These are phyloP conservation scores for Scaptomyza caliginosa DNA, from an alignment of 2,888 invertebrate species.

Conservation along the genomic window DNA sequence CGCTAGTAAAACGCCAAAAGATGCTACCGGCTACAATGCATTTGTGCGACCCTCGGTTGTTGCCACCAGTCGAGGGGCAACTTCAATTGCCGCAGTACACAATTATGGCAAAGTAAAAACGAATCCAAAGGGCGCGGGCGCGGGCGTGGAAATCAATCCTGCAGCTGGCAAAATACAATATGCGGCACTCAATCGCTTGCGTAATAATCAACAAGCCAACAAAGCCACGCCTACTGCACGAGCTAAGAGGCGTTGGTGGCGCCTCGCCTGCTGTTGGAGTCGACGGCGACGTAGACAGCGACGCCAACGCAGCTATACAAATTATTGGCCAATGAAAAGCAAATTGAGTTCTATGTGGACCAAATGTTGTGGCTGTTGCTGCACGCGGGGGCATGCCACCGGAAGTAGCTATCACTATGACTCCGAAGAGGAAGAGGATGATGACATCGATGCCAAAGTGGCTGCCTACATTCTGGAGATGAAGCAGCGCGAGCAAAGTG, in stretches of 20 bases:
- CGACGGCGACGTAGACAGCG: conserved; percentile 10
- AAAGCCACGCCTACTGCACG: conserved; percentile 15
- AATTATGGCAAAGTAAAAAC: conserved; percentile 63
- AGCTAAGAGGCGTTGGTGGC: conserved; percentile 29
- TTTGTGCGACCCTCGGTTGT: conserved; percentile 40
- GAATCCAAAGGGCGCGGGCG: conserved; percentile 20
- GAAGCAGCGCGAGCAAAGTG: conserved; percentile 74
- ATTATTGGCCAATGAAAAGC: conserved; percentile 46
- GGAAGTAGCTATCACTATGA: conserved; percentile 59
- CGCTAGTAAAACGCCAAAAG: conserved; percentile 57
- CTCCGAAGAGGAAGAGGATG: conserved; percentile 78
- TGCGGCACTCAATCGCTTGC: conserved; percentile 77
- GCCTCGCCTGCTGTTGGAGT: conserved; percentile 33
- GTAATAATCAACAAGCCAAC: conserved; percentile 36
- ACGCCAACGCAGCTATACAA: conserved; percentile 43
- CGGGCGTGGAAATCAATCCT: conserved; percentile 12
- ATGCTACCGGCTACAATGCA: conserved; percentile 63
- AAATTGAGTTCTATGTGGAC: conserved; percentile 37
- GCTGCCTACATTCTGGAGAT: conserved; percentile 80
- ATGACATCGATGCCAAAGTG: conserved; percentile 82
- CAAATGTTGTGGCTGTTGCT: conserved; percentile 42
- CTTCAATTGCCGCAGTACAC: conserved; percentile 64
- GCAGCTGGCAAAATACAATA: conserved; percentile 74
- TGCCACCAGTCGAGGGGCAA: conserved; percentile 6
- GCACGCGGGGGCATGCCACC: conserved; percentile 33